Percentiles rank a stretch among this genome's conserved stretches.
Conservation (phyloP, 1,140 invertebrate species). For the Neuroterus valhalla region DNA sequence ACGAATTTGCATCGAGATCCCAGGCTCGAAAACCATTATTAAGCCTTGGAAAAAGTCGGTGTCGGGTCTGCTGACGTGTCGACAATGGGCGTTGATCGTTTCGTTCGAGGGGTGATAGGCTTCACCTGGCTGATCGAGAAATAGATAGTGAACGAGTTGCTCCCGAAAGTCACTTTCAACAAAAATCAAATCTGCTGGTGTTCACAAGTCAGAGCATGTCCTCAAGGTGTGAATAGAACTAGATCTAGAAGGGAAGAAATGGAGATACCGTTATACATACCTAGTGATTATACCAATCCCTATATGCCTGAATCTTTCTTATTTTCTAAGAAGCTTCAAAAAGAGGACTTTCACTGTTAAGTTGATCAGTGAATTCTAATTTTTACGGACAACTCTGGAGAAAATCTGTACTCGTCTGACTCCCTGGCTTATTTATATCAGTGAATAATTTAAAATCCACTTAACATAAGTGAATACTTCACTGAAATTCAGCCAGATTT, state of each 20-base stretch:
- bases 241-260: background rate
- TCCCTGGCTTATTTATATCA: too few relatives aligned
- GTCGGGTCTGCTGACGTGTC: background rate
- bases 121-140: slow-evolving; percentile 11
- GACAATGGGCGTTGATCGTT: slow-evolving; percentile 26
- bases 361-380: too few relatives aligned
- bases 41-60: background rate
- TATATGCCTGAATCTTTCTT: background rate
- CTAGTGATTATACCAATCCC: too few relatives aligned
- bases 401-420: too few relatives aligned
- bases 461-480: too few relatives aligned
- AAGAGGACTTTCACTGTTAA: background rate
- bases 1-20: slow-evolving; percentile 24
- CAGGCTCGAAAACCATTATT: slow-evolving; percentile 3
- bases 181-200: background rate
- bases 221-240: background rate
- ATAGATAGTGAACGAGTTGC: slow-evolving; percentile 4
- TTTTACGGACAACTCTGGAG: too few relatives aligned
- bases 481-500: too few relatives aligned
- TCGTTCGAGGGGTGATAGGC: background rate
- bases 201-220: slow-evolving; percentile 1
- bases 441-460: too few relatives aligned
- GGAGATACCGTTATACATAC: background rate
- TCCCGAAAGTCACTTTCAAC: background rate
- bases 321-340: background rate